phyloP scores from a whole-genome alignment of 2,113 vertebrate genomes.

The Callionymus lyra region DNA sequence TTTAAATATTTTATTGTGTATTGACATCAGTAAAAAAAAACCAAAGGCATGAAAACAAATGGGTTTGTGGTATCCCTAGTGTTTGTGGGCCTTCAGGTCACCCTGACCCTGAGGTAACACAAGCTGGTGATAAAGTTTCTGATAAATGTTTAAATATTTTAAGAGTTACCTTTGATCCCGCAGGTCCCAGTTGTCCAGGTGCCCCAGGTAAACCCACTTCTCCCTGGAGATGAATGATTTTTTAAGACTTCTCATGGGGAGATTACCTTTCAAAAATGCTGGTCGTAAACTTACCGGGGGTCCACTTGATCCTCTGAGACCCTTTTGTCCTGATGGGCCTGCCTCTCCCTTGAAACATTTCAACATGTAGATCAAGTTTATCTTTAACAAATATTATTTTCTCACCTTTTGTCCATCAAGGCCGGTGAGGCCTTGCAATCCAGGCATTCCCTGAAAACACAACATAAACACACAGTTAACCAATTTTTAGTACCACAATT shows the following conservation, averaged over 20 bases:
- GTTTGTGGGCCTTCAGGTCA: no score
- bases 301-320: conserved; percentile 54
- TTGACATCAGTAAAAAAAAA: no score
- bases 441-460: conserved; percentile 61
- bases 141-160: no score
- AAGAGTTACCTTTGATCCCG: conserved; percentile 75
- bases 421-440: conserved; percentile 63
- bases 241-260: neutral
- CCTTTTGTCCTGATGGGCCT: conserved; percentile 57
- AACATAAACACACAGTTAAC: neutral
- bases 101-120: no score
- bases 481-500: neutral
- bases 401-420: conserved; percentile 61
- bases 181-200: conserved; percentile 72
- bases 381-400: no score
- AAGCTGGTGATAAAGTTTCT: no score
- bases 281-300: conserved; percentile 46
- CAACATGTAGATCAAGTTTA: neutral
- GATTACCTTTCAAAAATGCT: neutral
- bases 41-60: no score
- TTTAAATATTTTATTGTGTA: no score
- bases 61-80: no score
- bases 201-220: conserved; percentile 73
- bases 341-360: conserved; percentile 53
- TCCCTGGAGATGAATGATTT: conserved; percentile 62